Base-by-base conservation (phyloP, 2,797 vertebrate genomes). In the Hoplostethus mediterraneus region DNA sequence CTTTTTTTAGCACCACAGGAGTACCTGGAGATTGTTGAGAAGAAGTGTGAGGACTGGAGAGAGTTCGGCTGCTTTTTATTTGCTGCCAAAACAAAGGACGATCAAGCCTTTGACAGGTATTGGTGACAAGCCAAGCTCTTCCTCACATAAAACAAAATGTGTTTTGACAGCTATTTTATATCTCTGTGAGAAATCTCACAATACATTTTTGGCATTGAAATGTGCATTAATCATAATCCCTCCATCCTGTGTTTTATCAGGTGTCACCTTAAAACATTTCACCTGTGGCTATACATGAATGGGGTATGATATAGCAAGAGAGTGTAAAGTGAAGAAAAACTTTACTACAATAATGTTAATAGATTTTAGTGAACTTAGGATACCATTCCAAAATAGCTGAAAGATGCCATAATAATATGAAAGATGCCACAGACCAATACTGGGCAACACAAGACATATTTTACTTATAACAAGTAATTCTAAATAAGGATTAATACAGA, bases 41-140 rank as follows among this genome's bases (percentile, higher is more conserved):
- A 79, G 59, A 25, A 48, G 28, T 83, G 78, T 79, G 84, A 82
- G 68, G 58, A 36, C 57, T n/a, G 31, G 49, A 53, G 63, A 38
- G 73, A 64, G 81, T 84, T 78, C 74, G 63, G 48, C 82, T 77
- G 80, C 88, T 90, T 87, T 92, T 89, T 94, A 93, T 94, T 83
- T 68, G 60, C 87, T 75, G 67, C 53, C 58, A 55, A 66, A 86
- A 90, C 64, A 79, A 82, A 83, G 82, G 69, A 52, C 0, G 12
- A 69, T 63, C 67, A 51, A 76, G 71, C 25, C 38, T 71, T 59
- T 87, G 85, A 89, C 88, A 89, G 80, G 36, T 38, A 11, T 83
- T 92, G 87, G 84, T 81, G 17, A 70, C 4, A 6, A 72, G 87
- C 90, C 92, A 92, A 80, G 21, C 10, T 6, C 36, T 67, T 77